Percentiles rank a stretch among this genome's conserved stretches.
These are phyloP conservation scores for Gopherus evgoodei DNA, from an alignment of 2,113 vertebrate genomes.

Conservation along the genomic window DNA sequence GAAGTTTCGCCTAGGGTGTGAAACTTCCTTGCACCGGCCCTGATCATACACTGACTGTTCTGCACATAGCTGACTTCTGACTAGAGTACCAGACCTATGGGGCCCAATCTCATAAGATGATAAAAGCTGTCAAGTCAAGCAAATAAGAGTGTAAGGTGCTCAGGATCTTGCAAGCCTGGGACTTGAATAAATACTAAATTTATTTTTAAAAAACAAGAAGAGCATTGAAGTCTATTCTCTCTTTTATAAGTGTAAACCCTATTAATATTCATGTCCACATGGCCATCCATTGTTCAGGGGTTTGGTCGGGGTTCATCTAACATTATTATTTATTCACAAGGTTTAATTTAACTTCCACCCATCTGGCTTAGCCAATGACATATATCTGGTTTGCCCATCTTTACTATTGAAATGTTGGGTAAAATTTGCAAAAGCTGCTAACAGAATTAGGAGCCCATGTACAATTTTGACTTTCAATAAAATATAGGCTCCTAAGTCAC, in stretches of 20 bases:
- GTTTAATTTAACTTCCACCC: not conserved
- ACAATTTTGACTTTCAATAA: not conserved
- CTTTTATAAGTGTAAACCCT: not conserved
- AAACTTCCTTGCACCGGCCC: too few species aligned
- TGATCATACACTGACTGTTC: not conserved
- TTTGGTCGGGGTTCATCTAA: not conserved
- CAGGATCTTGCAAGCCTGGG: not conserved
- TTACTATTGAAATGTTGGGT: not conserved
- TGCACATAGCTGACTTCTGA: not conserved
- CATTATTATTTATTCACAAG: not conserved
- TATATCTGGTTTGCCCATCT: not conserved
- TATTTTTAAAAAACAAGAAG: not conserved
- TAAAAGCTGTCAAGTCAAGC: not conserved
- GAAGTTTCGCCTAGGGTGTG: too few species aligned
- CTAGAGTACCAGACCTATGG: not conserved
- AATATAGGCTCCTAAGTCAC: not conserved
- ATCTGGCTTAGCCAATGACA: not conserved
- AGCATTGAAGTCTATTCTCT: not conserved
- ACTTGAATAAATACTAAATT: not conserved
- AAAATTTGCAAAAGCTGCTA: not conserved
- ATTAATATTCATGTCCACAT: not conserved
- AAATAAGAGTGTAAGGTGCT: not conserved
- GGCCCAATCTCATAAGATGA: not conserved
- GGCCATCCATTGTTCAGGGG: not conserved
- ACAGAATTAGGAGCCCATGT: not conserved